Conservation (phyloP, 2,113 vertebrate genomes). For the Trogon melanurus region DNA sequence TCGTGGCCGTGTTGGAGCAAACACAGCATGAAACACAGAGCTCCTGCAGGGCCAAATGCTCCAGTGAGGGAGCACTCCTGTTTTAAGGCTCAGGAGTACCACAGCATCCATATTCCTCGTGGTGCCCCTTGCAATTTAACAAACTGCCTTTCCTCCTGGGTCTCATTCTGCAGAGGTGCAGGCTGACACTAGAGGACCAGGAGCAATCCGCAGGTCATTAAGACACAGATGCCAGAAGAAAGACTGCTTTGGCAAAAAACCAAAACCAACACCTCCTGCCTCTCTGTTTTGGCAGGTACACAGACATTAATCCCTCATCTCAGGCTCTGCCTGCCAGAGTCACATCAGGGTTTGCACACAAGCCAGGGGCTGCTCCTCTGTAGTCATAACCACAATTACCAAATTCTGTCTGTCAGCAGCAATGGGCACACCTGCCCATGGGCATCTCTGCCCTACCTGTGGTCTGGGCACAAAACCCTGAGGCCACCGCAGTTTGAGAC, state of each 20-base stretch:
- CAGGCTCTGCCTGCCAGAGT: neutral
- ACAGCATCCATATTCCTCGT: neutral
- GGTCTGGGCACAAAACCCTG: neutral
- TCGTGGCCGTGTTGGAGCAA: accelerated
- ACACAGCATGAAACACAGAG: accelerated
- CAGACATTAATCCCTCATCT: neutral
- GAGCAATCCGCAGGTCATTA: neutral
- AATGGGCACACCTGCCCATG: neutral
- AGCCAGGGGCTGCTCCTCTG: neutral
- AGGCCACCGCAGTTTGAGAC: neutral
- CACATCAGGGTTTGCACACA: neutral
- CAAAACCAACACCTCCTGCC: neutral
- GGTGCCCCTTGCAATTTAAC: neutral
- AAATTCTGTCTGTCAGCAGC: neutral
- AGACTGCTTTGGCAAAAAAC: neutral
- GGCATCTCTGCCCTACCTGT: neutral
- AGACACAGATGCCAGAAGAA: neutral
- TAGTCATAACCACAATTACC: neutral
- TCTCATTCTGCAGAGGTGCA: neutral
- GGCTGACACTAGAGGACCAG: neutral
- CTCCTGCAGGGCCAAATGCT: neutral
- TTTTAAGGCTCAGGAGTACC: neutral
- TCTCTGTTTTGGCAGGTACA: neutral
- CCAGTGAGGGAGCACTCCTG: neutral
- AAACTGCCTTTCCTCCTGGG: neutral